These are phyloP conservation scores for Phoebastria nigripes DNA, from an alignment of 2,797 vertebrate genomes.

Conservation along the genomic window DNA sequence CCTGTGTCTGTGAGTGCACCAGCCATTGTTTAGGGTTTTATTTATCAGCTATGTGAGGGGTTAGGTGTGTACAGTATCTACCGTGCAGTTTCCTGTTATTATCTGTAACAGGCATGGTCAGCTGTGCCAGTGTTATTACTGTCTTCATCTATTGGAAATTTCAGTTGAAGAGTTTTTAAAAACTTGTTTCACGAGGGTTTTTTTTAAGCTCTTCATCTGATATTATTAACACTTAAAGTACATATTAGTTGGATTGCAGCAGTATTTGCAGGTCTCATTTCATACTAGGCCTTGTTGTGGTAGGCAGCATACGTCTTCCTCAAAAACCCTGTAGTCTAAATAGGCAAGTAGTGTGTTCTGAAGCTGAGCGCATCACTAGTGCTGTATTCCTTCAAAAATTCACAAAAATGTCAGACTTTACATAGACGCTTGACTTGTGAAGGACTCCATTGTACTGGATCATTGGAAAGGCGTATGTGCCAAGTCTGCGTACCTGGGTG, in stretches of 20 bases:
- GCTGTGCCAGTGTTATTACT: neutral
- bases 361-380: neutral
- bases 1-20: neutral
- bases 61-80: neutral
- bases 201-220: neutral
- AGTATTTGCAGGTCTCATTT: neutral
- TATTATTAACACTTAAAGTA: neutral
- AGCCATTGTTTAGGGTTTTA: neutral
- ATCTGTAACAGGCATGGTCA: neutral
- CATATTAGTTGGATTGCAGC: neutral
- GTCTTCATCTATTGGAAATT: neutral
- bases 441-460: neutral
- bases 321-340: neutral
- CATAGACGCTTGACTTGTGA: neutral
- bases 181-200: neutral
- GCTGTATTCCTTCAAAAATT: neutral
- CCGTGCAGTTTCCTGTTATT: neutral
- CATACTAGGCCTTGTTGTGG: too few relatives aligned
- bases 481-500: accelerated
- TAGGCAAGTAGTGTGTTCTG: neutral
- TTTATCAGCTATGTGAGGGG: neutral
- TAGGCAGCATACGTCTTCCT: neutral
- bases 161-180: neutral
- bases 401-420: neutral
- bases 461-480: accelerated